Conservation (phyloP, 2,888 invertebrate species). For the Diarsia mendica region DNA sequence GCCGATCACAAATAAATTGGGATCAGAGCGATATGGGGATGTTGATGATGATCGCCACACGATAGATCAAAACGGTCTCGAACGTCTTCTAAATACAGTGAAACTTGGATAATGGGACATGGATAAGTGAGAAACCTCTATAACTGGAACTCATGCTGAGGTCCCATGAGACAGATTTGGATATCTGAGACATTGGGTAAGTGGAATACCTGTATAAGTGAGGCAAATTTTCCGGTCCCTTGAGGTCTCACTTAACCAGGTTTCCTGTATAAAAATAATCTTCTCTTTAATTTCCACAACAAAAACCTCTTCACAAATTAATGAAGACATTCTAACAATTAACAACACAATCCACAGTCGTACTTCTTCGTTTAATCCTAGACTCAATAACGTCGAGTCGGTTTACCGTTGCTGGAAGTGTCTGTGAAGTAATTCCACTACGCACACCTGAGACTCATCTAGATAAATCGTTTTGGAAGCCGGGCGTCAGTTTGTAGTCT, state of each 20-base stretch:
- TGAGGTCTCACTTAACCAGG: no score
- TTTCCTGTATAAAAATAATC: no score
- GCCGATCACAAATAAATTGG: neutral
- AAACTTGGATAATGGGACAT: no score
- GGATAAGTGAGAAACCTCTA: no score
- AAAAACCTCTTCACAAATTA: constrained; percentile 6
- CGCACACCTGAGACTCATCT: constrained; percentile 60
- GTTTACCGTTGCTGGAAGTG: constrained; percentile 31
- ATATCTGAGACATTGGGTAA: no score
- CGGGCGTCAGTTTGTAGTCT: constrained; percentile 29
- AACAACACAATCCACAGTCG: constrained; percentile 25
- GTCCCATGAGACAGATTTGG: no score
- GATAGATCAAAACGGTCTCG: neutral
- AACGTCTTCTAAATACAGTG: no score
- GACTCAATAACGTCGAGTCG: constrained; percentile 48
- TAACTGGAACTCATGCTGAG: no score
- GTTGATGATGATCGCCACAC: neutral
- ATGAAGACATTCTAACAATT: constrained; percentile 32
- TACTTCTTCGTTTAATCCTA: constrained; percentile 35
- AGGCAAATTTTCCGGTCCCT: no score
- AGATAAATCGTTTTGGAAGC: constrained; percentile 59
- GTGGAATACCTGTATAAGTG: no score
- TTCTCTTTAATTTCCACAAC: neutral
- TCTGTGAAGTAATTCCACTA: constrained; percentile 56
- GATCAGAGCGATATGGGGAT: neutral